Base-by-base conservation (phyloP, 2,113 vertebrate species). In the Jaculus jaculus region DNA sequence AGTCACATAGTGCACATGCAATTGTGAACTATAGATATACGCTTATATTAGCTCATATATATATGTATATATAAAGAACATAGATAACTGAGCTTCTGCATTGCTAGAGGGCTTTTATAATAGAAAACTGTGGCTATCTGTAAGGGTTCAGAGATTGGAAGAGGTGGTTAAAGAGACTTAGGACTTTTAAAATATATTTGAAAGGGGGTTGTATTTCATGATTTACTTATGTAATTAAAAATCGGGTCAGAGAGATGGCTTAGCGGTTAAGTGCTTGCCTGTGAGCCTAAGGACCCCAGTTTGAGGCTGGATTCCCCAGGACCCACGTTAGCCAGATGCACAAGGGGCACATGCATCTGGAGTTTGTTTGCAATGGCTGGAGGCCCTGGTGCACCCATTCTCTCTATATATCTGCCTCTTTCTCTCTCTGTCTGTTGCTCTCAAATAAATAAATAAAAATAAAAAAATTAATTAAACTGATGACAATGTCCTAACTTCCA, bases 221-320 rank as follows among this genome's bases (percentile, higher is more conserved):
- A 88, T 66, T 78, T 32, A 51, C 12, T 85, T 89, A 30, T 71
- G 17, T 71, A 72, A 72, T 77, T 84, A 92, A 71, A 91, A n/a
- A n/a, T n/a, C n/a, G n/a, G n/a, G n/a, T n/a, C n/a, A n/a, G n/a
- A n/a, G n/a, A n/a, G n/a, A n/a, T n/a, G n/a, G n/a, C n/a, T n/a
- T n/a, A n/a, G n/a, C n/a, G n/a, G n/a, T n/a, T n/a, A n/a, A n/a
- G n/a, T n/a, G n/a, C n/a, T n/a, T n/a, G n/a, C n/a, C n/a, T n/a
- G n/a, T n/a, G n/a, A n/a, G n/a, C n/a, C n/a, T n/a, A n/a, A n/a
- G n/a, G n/a, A n/a, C n/a, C n/a, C n/a, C n/a, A n/a, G n/a, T n/a
- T n/a, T n/a, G n/a, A n/a, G n/a, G n/a, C n/a, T n/a, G n/a, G n/a
- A n/a, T n/a, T n/a, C n/a, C n/a, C n/a, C n/a, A n/a, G n/a, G n/a